Evolutionary conservation across 2,113 vertebrate genomes (phyloP), one percentile per base, ranked within the genome.

Genomic region (Apteryx mantelli): DNA sequence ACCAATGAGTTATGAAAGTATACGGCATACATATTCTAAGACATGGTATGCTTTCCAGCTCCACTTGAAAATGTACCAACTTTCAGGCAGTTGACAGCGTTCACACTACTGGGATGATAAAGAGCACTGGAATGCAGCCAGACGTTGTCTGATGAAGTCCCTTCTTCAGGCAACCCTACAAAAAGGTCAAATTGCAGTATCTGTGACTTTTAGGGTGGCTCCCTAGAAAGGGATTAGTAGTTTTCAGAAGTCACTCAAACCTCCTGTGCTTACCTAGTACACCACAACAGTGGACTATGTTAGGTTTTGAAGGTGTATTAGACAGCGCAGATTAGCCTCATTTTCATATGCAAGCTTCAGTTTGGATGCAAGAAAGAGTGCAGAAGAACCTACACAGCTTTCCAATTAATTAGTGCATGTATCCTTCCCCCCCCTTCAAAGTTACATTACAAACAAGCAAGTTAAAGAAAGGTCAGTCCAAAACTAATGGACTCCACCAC

Each of bases 341-440:
- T 50, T 89, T 66, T 44, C 34, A 78, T 4, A 17, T 0, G 8
- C 5, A n/a, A 74, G 2, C 11, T 86, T 52, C 53, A 61, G 8
- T 30, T 63, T 38, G 30, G 30, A 58, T 14, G 3, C 56, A 83
- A 14, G 79, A 63, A 80, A 58, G 14, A 69, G 11, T 13, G 16
- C 75, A 89, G 36, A 82, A 60, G 0, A 2, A 53, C 20, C 9
- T 24, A 25, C 2, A 34, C 3, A 46, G n/a, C 24, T n/a, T 69
- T 70, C 12, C 52, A 61, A 38, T 11, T 77, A 56, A 81, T 58
- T 34, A 34, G 17, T 0, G 7, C 11, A 38, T 0, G 0, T 3
- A 71, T 40, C 3, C 5, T n/a, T n/a, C 12, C 17, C 30, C 30
- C 9, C 9, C 17, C 20, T 70, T 50, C 15, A 8, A 70, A 87